Evolutionary conservation across 2,113 vertebrate species (phyloP).

Genomic region (Melanocharis versteri): DNA sequence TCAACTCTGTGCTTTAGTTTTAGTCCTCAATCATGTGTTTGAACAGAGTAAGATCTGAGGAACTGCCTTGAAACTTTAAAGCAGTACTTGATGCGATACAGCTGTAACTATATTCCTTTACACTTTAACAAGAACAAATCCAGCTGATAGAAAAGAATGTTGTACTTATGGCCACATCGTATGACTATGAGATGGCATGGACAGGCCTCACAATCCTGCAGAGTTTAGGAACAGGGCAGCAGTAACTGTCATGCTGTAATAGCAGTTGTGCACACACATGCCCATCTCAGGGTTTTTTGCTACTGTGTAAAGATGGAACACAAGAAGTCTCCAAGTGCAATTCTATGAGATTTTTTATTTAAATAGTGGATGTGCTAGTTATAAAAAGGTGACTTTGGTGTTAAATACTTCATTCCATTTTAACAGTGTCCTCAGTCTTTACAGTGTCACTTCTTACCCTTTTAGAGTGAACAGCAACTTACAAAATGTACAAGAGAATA

Average conservation of each 20-base stretch:
- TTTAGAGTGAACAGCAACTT: conserved; percentile 2
- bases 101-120: neutral
- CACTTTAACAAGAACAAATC: neutral
- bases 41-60: neutral
- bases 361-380: conserved; percentile 14
- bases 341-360: conserved; percentile 58
- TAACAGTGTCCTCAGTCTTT: neutral
- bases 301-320: neutral
- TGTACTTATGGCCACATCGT: neutral
- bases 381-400: conserved; percentile 19
- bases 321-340: conserved; percentile 34
- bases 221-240: neutral
- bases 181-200: neutral
- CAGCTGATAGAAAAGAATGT: neutral
- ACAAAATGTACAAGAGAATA: neutral
- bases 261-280: neutral
- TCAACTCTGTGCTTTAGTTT: neutral
- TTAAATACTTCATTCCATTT: neutral
- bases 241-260: fast-evolving
- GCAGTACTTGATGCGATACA: neutral
- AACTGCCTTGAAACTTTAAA: neutral
- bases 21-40: neutral
- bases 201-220: neutral
- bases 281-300: neutral
- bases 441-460: neutral